A percentile compares a stretch with the other conserved stretches of the same genome.
These are phyloP conservation scores for Limosa lapponica DNA, from an alignment of 2,797 vertebrate genomes.

Conservation along the genomic window DNA sequence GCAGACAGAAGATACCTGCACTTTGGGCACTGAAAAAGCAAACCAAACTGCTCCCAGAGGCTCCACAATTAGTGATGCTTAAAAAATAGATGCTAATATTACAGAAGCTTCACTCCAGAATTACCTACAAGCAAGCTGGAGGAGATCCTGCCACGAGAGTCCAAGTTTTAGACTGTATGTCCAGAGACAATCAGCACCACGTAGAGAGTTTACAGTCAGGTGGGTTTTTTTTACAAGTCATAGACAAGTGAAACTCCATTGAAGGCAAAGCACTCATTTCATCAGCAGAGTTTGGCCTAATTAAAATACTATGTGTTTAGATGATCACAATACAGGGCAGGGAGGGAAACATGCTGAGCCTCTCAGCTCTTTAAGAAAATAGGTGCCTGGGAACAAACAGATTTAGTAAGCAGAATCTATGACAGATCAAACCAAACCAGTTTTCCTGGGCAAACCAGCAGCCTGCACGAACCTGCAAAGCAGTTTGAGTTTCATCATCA, in stretches of 20 bases:
- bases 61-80: fast-evolving
- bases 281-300: neutral
- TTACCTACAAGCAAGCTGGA: neutral
- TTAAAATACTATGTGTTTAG: neutral
- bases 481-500: neutral
- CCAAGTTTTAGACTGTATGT: neutral
- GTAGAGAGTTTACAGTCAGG: fast-evolving
- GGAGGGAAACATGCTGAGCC: slow-evolving; percentile 1
- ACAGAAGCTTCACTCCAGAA: neutral
- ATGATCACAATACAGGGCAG: neutral
- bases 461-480: slow-evolving; percentile 27
- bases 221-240: neutral
- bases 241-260: neutral
- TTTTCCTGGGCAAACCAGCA: slow-evolving; percentile 35
- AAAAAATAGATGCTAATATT: neutral
- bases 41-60: neutral
- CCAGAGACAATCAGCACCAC: neutral
- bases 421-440: slow-evolving; percentile 55
- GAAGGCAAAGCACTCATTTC: neutral
- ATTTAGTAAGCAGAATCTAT: slow-evolving; percentile 42
- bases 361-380: slow-evolving; percentile 13
- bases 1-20: neutral
- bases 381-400: slow-evolving; percentile 53
- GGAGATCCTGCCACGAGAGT: neutral
- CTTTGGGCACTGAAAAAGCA: neutral